Evolutionary conservation across 1,140 invertebrate genomes (phyloP), one percentile per base, ranked within the genome.

Genomic region (Orussus abietinus): DNA sequence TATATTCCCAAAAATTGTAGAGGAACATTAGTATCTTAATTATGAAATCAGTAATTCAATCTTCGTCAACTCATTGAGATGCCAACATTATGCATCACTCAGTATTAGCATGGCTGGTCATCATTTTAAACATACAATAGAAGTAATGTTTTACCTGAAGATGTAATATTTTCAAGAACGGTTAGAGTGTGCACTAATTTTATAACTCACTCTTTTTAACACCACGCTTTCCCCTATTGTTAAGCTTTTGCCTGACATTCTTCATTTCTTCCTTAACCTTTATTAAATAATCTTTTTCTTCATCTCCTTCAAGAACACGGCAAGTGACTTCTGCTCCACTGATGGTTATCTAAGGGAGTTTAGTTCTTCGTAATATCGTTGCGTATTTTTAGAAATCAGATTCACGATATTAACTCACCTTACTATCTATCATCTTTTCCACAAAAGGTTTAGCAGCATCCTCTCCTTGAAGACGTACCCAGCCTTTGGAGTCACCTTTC

Each of bases 401-500:
- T n/a, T n/a, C n/a, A n/a, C n/a, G n/a, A n/a, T n/a, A n/a, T n/a
- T n/a, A n/a, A 28, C 37, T 49, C 37, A 75, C 73, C 66, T 82
- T 83, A 0, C 71, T 74, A 37, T 84, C 77, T 4, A 72, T 68
- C 34, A 84, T 69, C 62, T 86, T 84, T 29, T 83, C 80, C 38
- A 81, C 54, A 44, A 85, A 60, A 39, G 74, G 67, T 41, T 81
- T 78, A 1, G 86, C 89, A 15, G 76, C 62, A 58, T 86, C 78
- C 56, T 85, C 84, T 49, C 82, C 81, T 6, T 77, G 65, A 12
- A 90, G 69, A 30, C 88, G 75, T 7, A 90, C 72, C 61, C 80
- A 84, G 6, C 86, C 88, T 54, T 84, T 77, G 1, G 75, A 68
- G 45, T 90, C 78, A 5, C 87, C 88, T 40, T 77, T 78, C 45